Evolutionary conservation across 2,888 invertebrate genomes (phyloP).

Genomic region (Caenorhabditis japonica): DNA sequence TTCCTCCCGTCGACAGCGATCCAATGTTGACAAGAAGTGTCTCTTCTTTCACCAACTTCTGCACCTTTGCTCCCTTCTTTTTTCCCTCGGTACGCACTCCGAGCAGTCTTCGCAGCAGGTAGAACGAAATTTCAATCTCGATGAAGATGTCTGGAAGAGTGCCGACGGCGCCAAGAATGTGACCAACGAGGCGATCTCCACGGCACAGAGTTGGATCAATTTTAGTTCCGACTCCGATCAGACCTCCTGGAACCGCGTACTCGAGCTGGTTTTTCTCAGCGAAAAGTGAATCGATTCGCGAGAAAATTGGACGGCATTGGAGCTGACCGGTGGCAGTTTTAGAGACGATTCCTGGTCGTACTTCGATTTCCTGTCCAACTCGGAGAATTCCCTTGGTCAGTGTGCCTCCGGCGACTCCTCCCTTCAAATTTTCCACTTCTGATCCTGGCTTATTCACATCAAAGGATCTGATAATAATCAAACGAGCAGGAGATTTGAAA

Average conservation of each 20-base stretch:
- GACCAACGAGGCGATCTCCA: constrained; percentile 97
- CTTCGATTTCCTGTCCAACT: constrained; percentile 98
- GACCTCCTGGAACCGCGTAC: constrained; percentile 89
- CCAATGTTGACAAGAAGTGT: constrained; percentile 96
- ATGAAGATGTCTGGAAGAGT: constrained; percentile 89
- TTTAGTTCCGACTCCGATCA: constrained; percentile 98
- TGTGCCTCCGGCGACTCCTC: constrained; percentile 98
- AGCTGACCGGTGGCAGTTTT: constrained; percentile 95
- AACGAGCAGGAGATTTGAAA: constrained; percentile 92
- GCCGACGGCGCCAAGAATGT: constrained; percentile 91
- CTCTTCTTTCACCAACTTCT: constrained; percentile 63
- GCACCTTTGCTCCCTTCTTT: constrained; percentile 94
- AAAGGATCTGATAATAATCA: constrained; percentile 90
- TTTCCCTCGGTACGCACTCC: constrained; percentile 99
- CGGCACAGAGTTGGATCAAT: constrained; percentile 98
- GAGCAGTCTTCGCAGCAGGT: constrained; percentile 91
- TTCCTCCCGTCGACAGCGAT: constrained; percentile 93
- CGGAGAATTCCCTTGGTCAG: constrained; percentile 85
- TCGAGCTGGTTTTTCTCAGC: constrained; percentile 97
- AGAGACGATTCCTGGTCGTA: constrained; percentile 95
- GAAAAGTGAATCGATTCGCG: constrained; percentile 93
- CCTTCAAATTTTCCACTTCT: constrained; percentile 89
- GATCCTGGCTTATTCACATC: constrained; percentile 99
- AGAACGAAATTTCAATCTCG: constrained; percentile 93
- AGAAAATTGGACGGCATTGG: constrained; percentile 95